Percentiles rank a stretch among this genome's conserved stretches.
These are phyloP conservation scores for Teleogryllus occipitalis DNA, from an alignment of 1,140 invertebrate genomes.

Conservation along the genomic window DNA sequence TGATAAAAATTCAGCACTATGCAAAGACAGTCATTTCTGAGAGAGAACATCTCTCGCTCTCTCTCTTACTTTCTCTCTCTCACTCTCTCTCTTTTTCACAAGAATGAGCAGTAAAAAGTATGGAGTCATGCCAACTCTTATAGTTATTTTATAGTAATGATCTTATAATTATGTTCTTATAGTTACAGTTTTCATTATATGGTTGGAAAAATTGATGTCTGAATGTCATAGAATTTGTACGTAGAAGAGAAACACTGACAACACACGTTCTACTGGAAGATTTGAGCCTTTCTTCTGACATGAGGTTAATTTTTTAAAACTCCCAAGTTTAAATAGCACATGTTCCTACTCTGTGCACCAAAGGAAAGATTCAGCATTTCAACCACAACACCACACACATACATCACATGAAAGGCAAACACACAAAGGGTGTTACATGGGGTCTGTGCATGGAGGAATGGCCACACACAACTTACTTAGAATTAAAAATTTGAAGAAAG, in stretches of 20 bases:
- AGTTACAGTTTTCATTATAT: background rate
- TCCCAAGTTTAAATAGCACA: background rate
- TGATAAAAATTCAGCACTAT: background rate
- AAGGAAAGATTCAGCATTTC: background rate
- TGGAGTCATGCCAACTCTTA: too few relatives aligned
- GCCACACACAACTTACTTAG: background rate
- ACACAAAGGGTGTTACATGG: background rate
- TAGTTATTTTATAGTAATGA: too few relatives aligned
- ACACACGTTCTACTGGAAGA: background rate
- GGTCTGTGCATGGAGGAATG: background rate
- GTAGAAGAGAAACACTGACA: background rate
- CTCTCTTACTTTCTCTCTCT: too few relatives aligned
- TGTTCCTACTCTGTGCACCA: background rate
- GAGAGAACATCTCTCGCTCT: background rate
- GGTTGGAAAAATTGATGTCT: background rate
- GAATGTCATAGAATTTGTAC: background rate
- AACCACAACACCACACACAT: conserved; percentile 1
- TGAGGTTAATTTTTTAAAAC: background rate
- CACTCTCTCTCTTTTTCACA: background rate
- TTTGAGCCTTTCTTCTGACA: background rate
- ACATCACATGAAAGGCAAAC: background rate
- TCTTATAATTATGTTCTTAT: background rate
- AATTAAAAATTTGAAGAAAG: background rate
- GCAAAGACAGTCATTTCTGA: background rate
- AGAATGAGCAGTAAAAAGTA: background rate